Evolutionary conservation across 2,888 invertebrate genomes (phyloP).

Genomic region (Empis livida): DNA sequence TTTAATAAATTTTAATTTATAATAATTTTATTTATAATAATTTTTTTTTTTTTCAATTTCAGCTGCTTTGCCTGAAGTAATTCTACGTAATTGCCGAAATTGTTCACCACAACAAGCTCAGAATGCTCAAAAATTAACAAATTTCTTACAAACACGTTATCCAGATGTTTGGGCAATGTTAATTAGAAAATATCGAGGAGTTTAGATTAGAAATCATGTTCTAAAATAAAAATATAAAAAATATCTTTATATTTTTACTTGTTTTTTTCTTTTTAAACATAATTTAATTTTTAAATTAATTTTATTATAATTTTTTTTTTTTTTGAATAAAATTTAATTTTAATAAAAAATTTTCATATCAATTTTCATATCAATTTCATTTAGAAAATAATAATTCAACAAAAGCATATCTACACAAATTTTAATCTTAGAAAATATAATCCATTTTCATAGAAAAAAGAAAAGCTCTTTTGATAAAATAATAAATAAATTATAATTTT

Average conservation of each 20-base stretch:
- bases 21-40: neutral
- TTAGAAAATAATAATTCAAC: too few species aligned
- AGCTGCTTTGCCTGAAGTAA: slow-evolving; percentile 41
- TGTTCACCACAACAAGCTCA: slow-evolving; percentile 39
- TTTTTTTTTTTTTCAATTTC: slow-evolving; percentile 6
- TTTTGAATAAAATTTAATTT: too few species aligned
- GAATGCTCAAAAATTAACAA: slow-evolving; percentile 39
- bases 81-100: slow-evolving; percentile 39
- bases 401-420: too few species aligned
- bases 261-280: too few species aligned
- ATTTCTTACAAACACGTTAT: slow-evolving; percentile 40
- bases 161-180: slow-evolving; percentile 41
- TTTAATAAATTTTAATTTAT: neutral
- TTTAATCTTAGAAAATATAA: too few species aligned
- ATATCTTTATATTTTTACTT: neutral
- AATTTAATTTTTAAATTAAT: too few species aligned
- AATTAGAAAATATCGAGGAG: slow-evolving; percentile 35
- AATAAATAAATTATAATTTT: too few species aligned
- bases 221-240: neutral
- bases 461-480: too few species aligned
- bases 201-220: slow-evolving; percentile 8
- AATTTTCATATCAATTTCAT: too few species aligned
- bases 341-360: too few species aligned
- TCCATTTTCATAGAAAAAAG: too few species aligned
- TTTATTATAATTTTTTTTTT: too few species aligned